Evolutionary conservation across 2,113 vertebrate species (phyloP), one percentile per base, ranked within the genome.

Genomic region (Menidia beryllina): DNA sequence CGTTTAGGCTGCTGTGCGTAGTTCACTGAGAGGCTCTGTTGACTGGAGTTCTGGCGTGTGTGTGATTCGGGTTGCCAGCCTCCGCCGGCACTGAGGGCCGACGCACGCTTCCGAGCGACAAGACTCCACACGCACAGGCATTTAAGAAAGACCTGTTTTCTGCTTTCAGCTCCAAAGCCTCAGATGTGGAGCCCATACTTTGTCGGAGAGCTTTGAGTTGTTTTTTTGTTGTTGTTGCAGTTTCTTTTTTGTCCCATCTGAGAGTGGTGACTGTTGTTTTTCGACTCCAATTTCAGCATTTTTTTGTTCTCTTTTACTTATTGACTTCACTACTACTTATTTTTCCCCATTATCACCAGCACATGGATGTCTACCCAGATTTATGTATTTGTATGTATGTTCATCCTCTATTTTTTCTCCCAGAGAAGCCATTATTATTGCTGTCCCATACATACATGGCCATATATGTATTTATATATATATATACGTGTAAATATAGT

Each of bases 71-170:
- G 56, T 36, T 25, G 59, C 43, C 30, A 38, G 43, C 53, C 53
- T 7, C 21, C 25, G 61, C 55, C 4, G 30, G 45, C 56, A 61
- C 52, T 50, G 76, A 61, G 57, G 77, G 64, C 64, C 73, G 57
- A 83, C 83, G 82, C 83, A 72, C 72, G 58, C 79, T 80, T 88
- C 81, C 38, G 47, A 5, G 53, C 59, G 62, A 89, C 93, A 93
- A 92, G 93, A 85, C 85, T 80, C 70, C 55, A 86, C 93, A 90
- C 59, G 92, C 74, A 45, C 41, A 91, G 85, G 89, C 83, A 92
- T 91, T 81, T 89, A 50, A 56, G 66, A 55, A 5, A 8, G 53
- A 47, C 20, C 72, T 14, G 53, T n/a, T n/a, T n/a, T n/a, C n/a
- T n/a, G n/a, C 69, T 65, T 59, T 67, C 30, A 67, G 64, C 15